Evolutionary conservation across 2,797 vertebrate genomes (phyloP), one percentile per base, ranked within the genome.

Genomic region (Atherinosoma microstoma): DNA sequence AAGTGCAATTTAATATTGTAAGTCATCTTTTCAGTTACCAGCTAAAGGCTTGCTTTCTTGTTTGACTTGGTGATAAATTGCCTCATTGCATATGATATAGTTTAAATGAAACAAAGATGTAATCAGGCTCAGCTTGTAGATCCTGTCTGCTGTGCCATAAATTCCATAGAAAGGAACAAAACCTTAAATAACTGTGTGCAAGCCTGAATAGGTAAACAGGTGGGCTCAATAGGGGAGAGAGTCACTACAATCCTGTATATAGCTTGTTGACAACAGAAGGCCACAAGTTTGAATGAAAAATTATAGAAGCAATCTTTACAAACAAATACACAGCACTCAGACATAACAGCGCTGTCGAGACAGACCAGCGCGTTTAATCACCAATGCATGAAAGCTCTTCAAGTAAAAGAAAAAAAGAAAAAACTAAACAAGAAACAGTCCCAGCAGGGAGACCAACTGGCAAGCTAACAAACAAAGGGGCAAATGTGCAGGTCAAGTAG

Each of bases 401-500:
- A 57, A 32, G 38, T 35, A 32, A 16, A 27, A 85, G 59, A 36
- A 45, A 45, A 42, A 6, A 27, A 2, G 24, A 27, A 27, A 27
- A 27, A 27, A 27, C 24, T 27, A 18, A 20, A 45, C 5, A 45
- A 45, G 16, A 45, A 73, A 64, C n/a, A 36, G 13, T 2, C 32
- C 8, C 22, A 22, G 15, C 27, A 8, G 38, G 9, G 18, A 64
- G 35, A 57, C 32, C 24, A 4, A 47, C 40, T 58, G 27, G 38
- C 11, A 60, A 32, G 24, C 12, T 16, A 61, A 60, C 18, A 57
- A 24, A 58, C 27, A 36, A 3, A 38, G 54, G 24, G 45, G 9
- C n/a, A 67, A 75, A 60, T 9, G 1, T 24, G 36, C 49, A 34
- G 40, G 65, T 82, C 72, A 58, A 58, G 69, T 69, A 40, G 66